Base-by-base conservation (phyloP, 2,888 invertebrate species). In the Drosophila pseudotalamancana region DNA sequence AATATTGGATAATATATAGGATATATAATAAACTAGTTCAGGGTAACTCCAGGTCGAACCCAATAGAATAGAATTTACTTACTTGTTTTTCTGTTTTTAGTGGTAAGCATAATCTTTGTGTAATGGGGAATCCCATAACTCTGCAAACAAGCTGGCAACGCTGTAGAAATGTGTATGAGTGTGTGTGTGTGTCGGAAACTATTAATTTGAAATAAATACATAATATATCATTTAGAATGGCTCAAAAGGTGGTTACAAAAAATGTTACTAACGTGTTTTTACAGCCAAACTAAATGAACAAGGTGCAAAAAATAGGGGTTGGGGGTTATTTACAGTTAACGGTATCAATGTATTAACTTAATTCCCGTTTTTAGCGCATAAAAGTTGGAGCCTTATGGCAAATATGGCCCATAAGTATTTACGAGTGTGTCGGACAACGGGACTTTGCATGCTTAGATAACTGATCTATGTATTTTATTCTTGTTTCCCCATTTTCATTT, bases 201-300 rank as follows among this genome's bases (percentile, higher is more conserved):
- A 72, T 55, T 71, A 72, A 71, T 71, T 71, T 62, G 49, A 71
- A 72, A 72, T 72, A 72, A 72, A 72, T 72, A 67, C 56, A 8
- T n/a, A 21, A 49, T 23, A 37, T 29, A 29, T 35, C 49, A 64
- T 59, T 53, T 53, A 6, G 14, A 49, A 46, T 59, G 49, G 59
- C 35, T 43, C 49, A 19, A 35, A 45, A 39, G 43, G 43, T 54
- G 53, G 48, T 34, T 39, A 31, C 8, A 27, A 40, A 27, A 40
- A 42, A 31, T 65, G 25, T 18, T 27, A 31, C 50, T 45, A 45
- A 32, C 39, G 61, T 53, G 45, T 45, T 32, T 16, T 4, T 6
- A n/a, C n/a, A n/a, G n/a, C n/a, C n/a, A n/a, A n/a, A n/a, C n/a
- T n/a, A n/a, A n/a, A n/a, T n/a, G n/a, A n/a, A n/a, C n/a, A n/a